A percentile compares a stretch with the other conserved stretches of the same genome.
Evolutionary conservation across 2,797 vertebrate genomes (phyloP).

Genomic region (Tangara arthus): DNA sequence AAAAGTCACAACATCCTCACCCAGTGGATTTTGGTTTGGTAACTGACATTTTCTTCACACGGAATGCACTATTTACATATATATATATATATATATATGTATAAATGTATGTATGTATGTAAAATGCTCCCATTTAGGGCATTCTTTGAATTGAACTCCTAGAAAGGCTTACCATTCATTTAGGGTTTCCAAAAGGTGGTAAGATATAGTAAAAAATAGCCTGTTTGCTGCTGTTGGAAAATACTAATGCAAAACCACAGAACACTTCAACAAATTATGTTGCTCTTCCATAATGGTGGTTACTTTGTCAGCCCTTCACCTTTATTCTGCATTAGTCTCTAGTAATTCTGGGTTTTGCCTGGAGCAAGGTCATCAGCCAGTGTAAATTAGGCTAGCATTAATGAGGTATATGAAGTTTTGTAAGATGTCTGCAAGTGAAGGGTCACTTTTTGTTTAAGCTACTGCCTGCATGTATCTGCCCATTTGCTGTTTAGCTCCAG

Average conservation of each 20-base stretch:
- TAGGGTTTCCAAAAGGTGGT: neutral
- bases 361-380: neutral
- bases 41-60: neutral
- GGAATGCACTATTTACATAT: neutral
- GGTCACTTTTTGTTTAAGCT: neutral
- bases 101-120: neutral
- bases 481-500: neutral
- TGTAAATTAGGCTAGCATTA: neutral
- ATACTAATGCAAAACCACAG: slow-evolving; percentile 9
- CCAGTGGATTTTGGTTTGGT: neutral
- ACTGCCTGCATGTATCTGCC: neutral
- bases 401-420: neutral
- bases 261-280: neutral
- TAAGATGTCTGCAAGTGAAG: neutral
- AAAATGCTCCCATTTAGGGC: neutral
- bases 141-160: neutral
- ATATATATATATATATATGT: too few relatives aligned
- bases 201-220: neutral
- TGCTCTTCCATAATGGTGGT: neutral
- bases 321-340: neutral
- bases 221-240: neutral
- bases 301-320: neutral
- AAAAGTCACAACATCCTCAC: neutral
- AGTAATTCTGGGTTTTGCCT: neutral
- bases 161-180: neutral